Percentiles rank a stretch among this genome's conserved stretches.
Evolutionary conservation across 2,797 vertebrate species (phyloP).

Genomic region (Epinephelus awoara): DNA sequence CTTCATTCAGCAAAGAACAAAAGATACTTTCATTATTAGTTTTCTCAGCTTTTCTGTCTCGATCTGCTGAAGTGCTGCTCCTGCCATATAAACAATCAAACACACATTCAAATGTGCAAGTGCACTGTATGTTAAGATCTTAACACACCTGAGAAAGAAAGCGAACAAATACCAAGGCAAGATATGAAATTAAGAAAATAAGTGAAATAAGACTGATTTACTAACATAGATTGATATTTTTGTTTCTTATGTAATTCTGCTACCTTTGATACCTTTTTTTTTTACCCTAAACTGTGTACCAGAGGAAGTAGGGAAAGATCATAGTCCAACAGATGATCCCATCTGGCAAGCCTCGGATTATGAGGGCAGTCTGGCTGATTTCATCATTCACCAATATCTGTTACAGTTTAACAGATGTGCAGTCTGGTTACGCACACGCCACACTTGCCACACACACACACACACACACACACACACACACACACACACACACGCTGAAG

Average conservation of each 20-base stretch:
- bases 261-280: slow-evolving; percentile 25
- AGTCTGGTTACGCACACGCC: slow-evolving; percentile 38
- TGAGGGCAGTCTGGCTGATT: slow-evolving; percentile 64
- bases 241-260: slow-evolving; percentile 16
- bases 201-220: not conserved
- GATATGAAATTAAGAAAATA: slow-evolving; percentile 1
- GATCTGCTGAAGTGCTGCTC: slow-evolving; percentile 49
- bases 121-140: not conserved
- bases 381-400: slow-evolving; percentile 65
- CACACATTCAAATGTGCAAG: slow-evolving; percentile 3
- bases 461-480: slow-evolving; percentile 8
- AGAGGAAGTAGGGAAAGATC: slow-evolving; percentile 51
- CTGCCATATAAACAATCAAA: slow-evolving; percentile 29
- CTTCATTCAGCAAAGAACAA: slow-evolving; percentile 57
- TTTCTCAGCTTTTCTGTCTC: slow-evolving; percentile 51
- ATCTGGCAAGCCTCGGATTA: slow-evolving; percentile 40
- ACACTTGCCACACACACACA: slow-evolving; percentile 28
- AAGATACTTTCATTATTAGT: slow-evolving; percentile 58
- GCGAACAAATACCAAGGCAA: slow-evolving; percentile 5
- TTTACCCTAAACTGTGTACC: slow-evolving; percentile 34
- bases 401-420: slow-evolving; percentile 70
- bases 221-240: not conserved
- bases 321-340: slow-evolving; percentile 53
- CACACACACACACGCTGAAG: not conserved
- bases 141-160: slow-evolving; percentile 3